phyloP scores from a whole-genome alignment of 2,113 vertebrate species.

The Acrocephalus kingi region DNA sequence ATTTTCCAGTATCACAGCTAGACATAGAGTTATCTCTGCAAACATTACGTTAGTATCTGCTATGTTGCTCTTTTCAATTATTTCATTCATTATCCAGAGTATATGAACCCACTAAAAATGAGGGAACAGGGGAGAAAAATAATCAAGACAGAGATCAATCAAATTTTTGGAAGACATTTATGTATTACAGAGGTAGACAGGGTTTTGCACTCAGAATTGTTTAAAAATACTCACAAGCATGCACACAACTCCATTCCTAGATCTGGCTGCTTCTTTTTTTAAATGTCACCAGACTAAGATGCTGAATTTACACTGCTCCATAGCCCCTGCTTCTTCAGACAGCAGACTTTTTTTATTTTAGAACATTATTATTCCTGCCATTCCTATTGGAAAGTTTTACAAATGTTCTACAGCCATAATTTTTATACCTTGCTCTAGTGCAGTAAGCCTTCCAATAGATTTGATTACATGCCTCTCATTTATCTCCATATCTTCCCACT shows the following conservation, averaged over 20 bases:
- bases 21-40: constrained; percentile 79
- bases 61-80: constrained; percentile 75
- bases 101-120: constrained; percentile 84
- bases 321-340: background rate
- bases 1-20: constrained; percentile 79
- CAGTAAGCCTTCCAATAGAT: background rate
- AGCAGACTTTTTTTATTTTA: background rate
- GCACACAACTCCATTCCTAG: background rate
- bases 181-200: background rate
- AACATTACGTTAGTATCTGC: constrained; percentile 72
- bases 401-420: background rate
- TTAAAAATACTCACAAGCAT: background rate
- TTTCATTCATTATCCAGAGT: constrained; percentile 83
- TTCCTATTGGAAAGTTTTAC: background rate
- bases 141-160: background rate
- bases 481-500: background rate
- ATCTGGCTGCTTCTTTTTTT: background rate
- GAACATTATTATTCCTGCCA: background rate
- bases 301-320: background rate
- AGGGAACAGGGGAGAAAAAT: background rate
- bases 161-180: background rate
- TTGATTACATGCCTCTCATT: background rate
- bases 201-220: background rate
- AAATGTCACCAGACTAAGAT: background rate
- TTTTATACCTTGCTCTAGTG: background rate